Evolutionary conservation across 2,888 invertebrate species (phyloP), one percentile per base, ranked within the genome.

Genomic region (Napeogenes inachia): DNA sequence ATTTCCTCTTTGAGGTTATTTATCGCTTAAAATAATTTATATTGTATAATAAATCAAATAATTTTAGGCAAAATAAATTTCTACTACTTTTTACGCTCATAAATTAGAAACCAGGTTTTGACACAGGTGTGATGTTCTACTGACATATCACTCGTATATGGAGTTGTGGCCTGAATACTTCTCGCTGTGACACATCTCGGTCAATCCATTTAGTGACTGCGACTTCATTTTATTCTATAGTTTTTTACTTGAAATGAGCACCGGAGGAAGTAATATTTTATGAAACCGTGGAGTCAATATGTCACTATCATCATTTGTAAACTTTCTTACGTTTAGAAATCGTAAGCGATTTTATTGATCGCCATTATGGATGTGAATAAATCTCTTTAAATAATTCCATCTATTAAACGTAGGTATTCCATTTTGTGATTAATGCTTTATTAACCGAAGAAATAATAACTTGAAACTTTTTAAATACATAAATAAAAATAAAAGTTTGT

Each of bases 101-200:
- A 72, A 74, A 73, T 75, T 75, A 76, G 76, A 78, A 78, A 76
- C 70, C 69, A 60, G 70, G 71, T 73, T 74, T 76, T 72, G 71
- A 70, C 70, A 71, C 67, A 69, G 65, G 69, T 72, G 74, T 69
- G 66, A 69, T 68, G 71, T 68, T 60, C 67, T 59, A 67, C 65
- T 70, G 68, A 68, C 71, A 70, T 63, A 61, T 64, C 66, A 57
- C 57, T 62, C 68, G 55, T 62, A 67, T 68, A 70, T 59, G 68
- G 70, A 57, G 56, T 56, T 56, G 62, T 59, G 46, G 57, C 61
- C 46, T 45, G 61, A 62, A 60, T 54, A 61, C 65, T 57, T 61
- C 45, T 45, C 61, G 38, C 32, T 50, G 56, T 68, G 66, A 65
- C 66, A 62, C 59, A 60, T 69, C 65, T 69, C 67, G 70, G 68